Evolutionary conservation across 2,113 vertebrate genomes (phyloP).

Genomic region (Tachuris rubrigastra): DNA sequence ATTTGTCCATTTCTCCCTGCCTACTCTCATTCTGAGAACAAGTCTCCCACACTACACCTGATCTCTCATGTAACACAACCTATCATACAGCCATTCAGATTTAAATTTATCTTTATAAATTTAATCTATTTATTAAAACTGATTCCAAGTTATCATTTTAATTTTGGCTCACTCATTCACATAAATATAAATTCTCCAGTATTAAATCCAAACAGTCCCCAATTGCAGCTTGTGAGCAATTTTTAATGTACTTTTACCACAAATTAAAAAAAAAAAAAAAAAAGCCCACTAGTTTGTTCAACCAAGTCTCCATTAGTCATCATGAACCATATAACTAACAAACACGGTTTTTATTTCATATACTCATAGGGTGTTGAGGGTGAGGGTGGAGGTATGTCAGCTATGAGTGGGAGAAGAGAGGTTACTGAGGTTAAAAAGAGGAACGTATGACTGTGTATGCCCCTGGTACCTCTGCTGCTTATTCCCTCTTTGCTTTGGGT

Average conservation of each 20-base stretch:
- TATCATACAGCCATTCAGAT: background rate
- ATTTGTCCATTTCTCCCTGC: background rate
- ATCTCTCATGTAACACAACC: background rate
- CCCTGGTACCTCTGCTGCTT: background rate
- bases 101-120: background rate
- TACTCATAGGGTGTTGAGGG: constrained; percentile 11
- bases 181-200: background rate
- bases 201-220: background rate
- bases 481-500: background rate
- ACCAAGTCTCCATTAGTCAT: constrained; percentile 56
- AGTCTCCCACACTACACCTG: background rate
- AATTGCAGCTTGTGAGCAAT: background rate
- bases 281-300: constrained; percentile 24
- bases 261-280: background rate
- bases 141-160: background rate
- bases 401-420: constrained; percentile 44
- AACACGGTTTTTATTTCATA: background rate
- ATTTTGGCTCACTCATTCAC: background rate
- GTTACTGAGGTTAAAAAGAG: constrained; percentile 64
- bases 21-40: background rate
- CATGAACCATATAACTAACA: background rate
- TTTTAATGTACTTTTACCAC: constrained; percentile 23
- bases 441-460: constrained; percentile 42
- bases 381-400: constrained; percentile 52
- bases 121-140: background rate